Evolutionary conservation across 2,797 vertebrate species (phyloP), one percentile per base, ranked within the genome.

Genomic region (Gallinago stenura): DNA sequence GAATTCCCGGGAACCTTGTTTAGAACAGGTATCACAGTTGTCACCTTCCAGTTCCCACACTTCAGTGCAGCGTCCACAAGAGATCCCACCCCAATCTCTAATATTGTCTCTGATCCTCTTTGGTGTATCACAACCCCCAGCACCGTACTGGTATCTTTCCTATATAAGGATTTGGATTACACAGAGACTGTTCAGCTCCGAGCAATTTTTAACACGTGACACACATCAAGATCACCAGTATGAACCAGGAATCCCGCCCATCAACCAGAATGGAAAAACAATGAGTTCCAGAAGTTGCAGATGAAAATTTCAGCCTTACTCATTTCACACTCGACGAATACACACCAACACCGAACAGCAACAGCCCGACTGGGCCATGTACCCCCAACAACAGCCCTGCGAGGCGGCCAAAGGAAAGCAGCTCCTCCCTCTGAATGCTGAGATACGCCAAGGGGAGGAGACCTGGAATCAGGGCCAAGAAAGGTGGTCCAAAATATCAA

Each of bases 271-370:
- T 39, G 35, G 35, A 19, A 24, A 7, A 5, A 2, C 68, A 26
- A 37, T 6, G 24, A 37, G 17, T 30, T 56, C 35, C 46, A 56
- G 21, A 56, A 43, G 30, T 17, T 37, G 16, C 35, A 77, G 37
- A 81, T 11, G 26, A 58, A 30, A 41, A 51, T 4, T 17, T 43
- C 65, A 68, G 48, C 66, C 28, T 41, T n/a, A 10, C 7, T 85
- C 33, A 12, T 28, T 64, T 58, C 10, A 37, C 10, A 5, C 10
- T 7, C 14, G 39, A 39, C 3, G 6, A 60, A 56, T 7, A 41
- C 25, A 22, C 1, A 9, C 41, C 6, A 46, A 28, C 64, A 84
- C 3, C 1, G 0, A 25, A 22, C 1, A 60, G 46, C 11, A 9
- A 17, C 0, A 7, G 50, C 3, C 69, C 45, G 35, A 15, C 24